Evolutionary conservation across 2,113 vertebrate genomes (phyloP), one percentile per base, ranked within the genome.

Genomic region (Limnothrissa miodon): DNA sequence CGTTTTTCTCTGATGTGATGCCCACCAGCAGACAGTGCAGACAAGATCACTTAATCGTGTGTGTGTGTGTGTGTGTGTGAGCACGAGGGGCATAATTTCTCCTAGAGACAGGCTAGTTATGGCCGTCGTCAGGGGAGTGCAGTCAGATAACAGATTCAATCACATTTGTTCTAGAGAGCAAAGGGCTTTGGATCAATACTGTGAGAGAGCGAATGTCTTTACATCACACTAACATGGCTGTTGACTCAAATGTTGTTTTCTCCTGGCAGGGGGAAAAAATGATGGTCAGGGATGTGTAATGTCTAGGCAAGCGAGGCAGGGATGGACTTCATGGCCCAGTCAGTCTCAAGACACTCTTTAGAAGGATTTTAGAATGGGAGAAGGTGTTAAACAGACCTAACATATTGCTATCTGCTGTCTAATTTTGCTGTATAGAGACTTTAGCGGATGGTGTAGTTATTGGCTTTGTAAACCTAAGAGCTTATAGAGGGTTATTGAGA

Each of bases 111-210:
- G 42, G 21, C 44, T 42, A 13, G 36, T 59, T 51, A 25, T 56
- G 53, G 33, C 81, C 53, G 66, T 83, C 53, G 56, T 74, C 66
- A 46, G 79, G 39, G 82, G 33, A 83, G 48, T 78, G 78, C 59
- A 85, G 42, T 85, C 83, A 59, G 82, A 86, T 84, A 78, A 85
- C 25, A 81, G 45, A 74, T 23, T 51, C 44, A 23, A 25, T 74
- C 39, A 23, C 81, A 80, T 87, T 81, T 51, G 82, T 82, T 78
- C 59, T 53, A 48, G 44, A 81, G 51, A 59, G 82, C 78, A 36
- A 53, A 79, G 33, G 78, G 79, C n/a, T 81, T 78, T 23, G 42
- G 79, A 89, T 89, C 88, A 86, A 86, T 88, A 86, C 39, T 81
- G 42, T 85, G 80, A 82, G 80, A 82, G 83, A 83, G 42, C 80